phyloP scores from a whole-genome alignment of 2,113 vertebrate genomes.

The Danio rerio region GRCz12tu NC_133181.1:3424501-3425000 shows the following conservation, averaged over 20 bases:
- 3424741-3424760: not conserved
- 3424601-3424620: not conserved
- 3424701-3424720: not conserved
- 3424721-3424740: conserved; percentile 1
- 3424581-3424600: not conserved
- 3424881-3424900: not conserved
- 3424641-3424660: no score
- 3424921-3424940: not conserved
- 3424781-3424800: not conserved
- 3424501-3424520: no score
- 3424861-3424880: conserved; percentile 10
- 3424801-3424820: not conserved
- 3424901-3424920: not conserved
- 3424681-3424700: not conserved
- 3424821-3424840: not conserved
- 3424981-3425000: not conserved
- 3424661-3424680: not conserved
- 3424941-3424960: not conserved
- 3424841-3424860: not conserved
- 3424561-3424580: not conserved
- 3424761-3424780: conserved; percentile 32
- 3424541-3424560: not conserved
- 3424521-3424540: no score
- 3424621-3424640: not conserved
- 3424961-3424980: not conserved